These are phyloP conservation scores for Lepidothrix coronata DNA, from an alignment of 2,113 vertebrate species.

Conservation along the genomic window DNA sequence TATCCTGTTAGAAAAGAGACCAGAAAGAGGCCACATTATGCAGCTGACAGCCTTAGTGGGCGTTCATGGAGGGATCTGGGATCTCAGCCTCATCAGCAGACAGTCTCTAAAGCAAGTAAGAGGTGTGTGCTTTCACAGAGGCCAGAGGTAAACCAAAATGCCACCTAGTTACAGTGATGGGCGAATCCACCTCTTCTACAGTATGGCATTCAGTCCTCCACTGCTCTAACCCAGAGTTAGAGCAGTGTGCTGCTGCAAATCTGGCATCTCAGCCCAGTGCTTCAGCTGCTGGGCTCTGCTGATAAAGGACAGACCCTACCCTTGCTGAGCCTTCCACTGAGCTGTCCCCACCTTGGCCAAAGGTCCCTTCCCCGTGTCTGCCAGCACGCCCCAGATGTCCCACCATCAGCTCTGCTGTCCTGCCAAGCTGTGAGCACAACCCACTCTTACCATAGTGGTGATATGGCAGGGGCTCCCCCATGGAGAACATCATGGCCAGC, in stretches of 20 bases:
- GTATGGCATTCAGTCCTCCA: neutral
- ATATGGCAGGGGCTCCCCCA: constrained; percentile 95
- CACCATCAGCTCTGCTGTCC: neutral
- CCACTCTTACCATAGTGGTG: constrained; percentile 90
- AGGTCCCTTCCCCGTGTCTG: neutral
- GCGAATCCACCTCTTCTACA: neutral
- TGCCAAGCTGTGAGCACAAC: neutral
- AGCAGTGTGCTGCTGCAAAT: neutral
- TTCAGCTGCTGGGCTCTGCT: neutral
- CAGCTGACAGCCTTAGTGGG: neutral
- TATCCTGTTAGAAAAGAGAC: neutral
- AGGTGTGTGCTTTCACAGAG: neutral
- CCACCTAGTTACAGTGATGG: neutral
- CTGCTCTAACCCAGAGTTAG: neutral
- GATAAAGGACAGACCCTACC: neutral
- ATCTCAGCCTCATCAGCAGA: neutral
- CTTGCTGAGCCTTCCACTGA: neutral
- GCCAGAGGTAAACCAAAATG: neutral
- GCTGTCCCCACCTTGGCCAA: neutral
- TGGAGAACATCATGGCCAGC: constrained; percentile 96
- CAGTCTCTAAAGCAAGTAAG: neutral
- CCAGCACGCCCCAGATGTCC: neutral
- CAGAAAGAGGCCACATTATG: neutral
- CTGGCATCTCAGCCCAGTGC: neutral
- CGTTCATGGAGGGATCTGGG: neutral